Percentiles rank a stretch among this genome's conserved stretches.
phyloP scores from a whole-genome alignment of 2,888 invertebrate genomes.

The Enoplolaimus lenunculus region DNA sequence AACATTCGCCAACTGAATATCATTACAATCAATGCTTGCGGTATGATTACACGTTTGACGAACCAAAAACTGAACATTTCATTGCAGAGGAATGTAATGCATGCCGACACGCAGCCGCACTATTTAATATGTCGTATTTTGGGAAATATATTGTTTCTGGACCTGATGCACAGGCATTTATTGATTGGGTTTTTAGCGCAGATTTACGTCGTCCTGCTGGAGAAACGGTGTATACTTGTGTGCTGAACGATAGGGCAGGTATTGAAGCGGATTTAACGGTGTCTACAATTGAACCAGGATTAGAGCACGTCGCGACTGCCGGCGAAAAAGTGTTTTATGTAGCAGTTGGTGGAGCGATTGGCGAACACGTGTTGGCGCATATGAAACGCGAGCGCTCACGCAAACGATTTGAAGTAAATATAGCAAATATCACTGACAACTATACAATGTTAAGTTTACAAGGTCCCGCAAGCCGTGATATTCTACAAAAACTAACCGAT shows the following conservation, averaged over 20 bases:
- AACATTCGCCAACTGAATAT: background rate
- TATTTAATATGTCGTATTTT: conserved; percentile 76
- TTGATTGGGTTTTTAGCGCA: conserved; percentile 64
- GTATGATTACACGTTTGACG: conserved; percentile 60
- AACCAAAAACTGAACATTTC: conserved; percentile 64
- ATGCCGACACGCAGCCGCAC: conserved; percentile 61
- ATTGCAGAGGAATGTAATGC: conserved; percentile 64
- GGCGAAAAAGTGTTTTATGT: conserved; percentile 57
- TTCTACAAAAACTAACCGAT: conserved; percentile 21
- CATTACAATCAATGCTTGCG: conserved; percentile 5
- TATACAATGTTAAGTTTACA: conserved; percentile 65
- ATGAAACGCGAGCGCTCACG: conserved; percentile 55
- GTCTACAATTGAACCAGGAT: conserved; percentile 46
- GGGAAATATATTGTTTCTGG: conserved; percentile 74
- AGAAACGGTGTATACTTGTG: conserved; percentile 59
- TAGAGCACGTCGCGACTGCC: conserved; percentile 41
- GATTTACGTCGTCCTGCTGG: conserved; percentile 50
- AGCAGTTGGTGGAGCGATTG: conserved; percentile 65
- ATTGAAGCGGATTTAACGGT: conserved; percentile 73
- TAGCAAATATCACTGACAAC: conserved; percentile 62
- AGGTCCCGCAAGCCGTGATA: conserved; percentile 6
- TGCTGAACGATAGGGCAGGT: conserved; percentile 63
- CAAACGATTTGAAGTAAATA: conserved; percentile 56
- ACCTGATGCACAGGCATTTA: conserved; percentile 63
- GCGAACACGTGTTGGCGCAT: conserved; percentile 61